phyloP scores from a whole-genome alignment of 2,888 invertebrate species.

The Tortrix viridana region DNA sequence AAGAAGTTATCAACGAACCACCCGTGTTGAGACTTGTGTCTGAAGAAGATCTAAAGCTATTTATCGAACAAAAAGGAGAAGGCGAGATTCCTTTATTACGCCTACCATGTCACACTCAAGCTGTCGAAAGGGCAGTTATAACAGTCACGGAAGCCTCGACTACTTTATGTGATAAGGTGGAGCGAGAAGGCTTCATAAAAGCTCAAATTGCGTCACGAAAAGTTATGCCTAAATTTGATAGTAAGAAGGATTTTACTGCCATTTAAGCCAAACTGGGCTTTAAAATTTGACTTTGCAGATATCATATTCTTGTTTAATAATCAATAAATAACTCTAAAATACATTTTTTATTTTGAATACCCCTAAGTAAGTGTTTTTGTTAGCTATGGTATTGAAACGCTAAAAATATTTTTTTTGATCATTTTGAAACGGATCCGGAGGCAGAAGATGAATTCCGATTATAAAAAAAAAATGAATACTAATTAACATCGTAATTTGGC shows the following conservation, averaged over 20 bases:
- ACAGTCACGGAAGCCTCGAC: conserved; percentile 39
- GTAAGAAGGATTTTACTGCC: conserved; percentile 19
- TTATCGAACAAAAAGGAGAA: conserved; percentile 38
- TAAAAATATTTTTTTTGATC: too few relatives aligned
- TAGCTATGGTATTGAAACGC: too few relatives aligned
- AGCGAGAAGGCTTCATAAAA: conserved; percentile 30
- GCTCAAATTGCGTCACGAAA: conserved; percentile 39
- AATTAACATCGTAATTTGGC: too few relatives aligned
- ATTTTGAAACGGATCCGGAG: too few relatives aligned
- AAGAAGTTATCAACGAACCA: conserved; percentile 39
- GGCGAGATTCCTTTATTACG: conserved; percentile 38
- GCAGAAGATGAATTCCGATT: too few relatives aligned
- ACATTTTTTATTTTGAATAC: too few relatives aligned
- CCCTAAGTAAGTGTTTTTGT: too few relatives aligned
- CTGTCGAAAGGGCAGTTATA: conserved; percentile 42
- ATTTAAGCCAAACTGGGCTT: too few relatives aligned
- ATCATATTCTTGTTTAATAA: too few relatives aligned
- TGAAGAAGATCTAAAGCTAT: conserved; percentile 33
- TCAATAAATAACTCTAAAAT: too few relatives aligned
- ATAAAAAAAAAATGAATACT: too few relatives aligned
- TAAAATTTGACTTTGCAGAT: too few relatives aligned
- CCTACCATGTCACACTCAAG: conserved; percentile 42
- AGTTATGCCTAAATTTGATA: conserved; percentile 8
- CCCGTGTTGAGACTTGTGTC: conserved; percentile 38
- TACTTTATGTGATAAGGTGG: conserved; percentile 28